A percentile compares a stretch with the other conserved stretches of the same genome.
Conservation (phyloP, 2,888 invertebrate genomes). For the Epiperipatus broadwayi region DNA sequence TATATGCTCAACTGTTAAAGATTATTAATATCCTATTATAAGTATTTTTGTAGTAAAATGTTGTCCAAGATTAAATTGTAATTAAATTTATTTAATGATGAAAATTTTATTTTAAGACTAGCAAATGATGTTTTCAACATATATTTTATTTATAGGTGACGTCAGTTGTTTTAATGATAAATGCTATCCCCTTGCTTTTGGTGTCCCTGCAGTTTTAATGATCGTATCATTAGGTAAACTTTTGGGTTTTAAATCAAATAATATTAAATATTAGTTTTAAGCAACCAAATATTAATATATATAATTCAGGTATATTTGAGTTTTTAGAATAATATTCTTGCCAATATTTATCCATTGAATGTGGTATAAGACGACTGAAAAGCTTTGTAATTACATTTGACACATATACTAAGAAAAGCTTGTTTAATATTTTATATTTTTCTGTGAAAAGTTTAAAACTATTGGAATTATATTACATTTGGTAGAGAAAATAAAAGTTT, state of each 20-base stretch:
- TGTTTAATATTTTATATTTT: too few relatives aligned
- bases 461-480: too few relatives aligned
- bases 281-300: slow-evolving; percentile 1
- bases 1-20: too few relatives aligned
- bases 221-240: slow-evolving; percentile 48
- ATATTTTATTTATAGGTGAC: slow-evolving; percentile 32
- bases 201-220: slow-evolving; percentile 72
- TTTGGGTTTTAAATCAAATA: not conserved
- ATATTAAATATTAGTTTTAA: not conserved
- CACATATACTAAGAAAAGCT: too few relatives aligned
- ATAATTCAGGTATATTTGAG: not conserved
- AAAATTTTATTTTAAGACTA: not conserved
- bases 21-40: too few relatives aligned
- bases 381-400: too few relatives aligned
- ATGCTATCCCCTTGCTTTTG: slow-evolving; percentile 70
- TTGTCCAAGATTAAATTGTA: too few relatives aligned
- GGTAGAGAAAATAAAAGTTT: too few relatives aligned
- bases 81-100: too few relatives aligned
- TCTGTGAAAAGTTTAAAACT: too few relatives aligned
- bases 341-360: not conserved
- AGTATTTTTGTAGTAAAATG: too few relatives aligned
- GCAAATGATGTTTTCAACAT: too few relatives aligned
- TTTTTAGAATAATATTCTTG: slow-evolving; percentile 6
- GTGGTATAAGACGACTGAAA: not conserved
- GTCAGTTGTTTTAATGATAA: slow-evolving; percentile 53